These are phyloP conservation scores for Cryptotermes secundus DNA, from an alignment of 1,140 invertebrate species.

Conservation along the genomic window DNA sequence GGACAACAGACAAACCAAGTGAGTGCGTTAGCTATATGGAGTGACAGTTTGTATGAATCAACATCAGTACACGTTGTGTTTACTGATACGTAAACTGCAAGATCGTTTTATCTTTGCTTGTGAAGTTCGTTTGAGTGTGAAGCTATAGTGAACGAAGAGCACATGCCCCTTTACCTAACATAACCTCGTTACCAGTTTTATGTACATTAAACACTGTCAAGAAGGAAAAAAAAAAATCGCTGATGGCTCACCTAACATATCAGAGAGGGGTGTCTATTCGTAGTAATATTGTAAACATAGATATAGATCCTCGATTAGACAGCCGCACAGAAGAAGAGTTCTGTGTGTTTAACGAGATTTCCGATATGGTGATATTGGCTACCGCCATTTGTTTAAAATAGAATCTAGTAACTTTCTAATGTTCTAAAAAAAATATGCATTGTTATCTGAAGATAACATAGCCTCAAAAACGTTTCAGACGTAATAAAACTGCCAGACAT, in stretches of 20 bases:
- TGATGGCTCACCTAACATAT: neutral
- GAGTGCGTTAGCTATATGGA: neutral
- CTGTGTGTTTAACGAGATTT: too few species aligned
- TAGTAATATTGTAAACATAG: too few species aligned
- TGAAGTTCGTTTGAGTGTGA: neutral
- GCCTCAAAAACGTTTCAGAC: too few species aligned
- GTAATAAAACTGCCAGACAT: too few species aligned
- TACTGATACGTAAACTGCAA: neutral
- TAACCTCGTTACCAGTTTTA: neutral
- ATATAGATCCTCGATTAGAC: too few species aligned
- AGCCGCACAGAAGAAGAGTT: too few species aligned
- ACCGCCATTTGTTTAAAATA: too few species aligned
- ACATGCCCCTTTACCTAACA: neutral
- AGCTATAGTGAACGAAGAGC: neutral
- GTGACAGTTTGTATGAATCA: neutral
- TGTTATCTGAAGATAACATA: too few species aligned
- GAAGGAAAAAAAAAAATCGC: neutral
- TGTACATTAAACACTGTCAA: neutral
- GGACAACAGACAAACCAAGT: conserved; percentile 1
- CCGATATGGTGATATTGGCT: too few species aligned
- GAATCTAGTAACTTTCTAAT: too few species aligned
- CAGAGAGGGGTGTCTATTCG: neutral
- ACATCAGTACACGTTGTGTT: neutral
- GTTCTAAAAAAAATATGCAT: too few species aligned
- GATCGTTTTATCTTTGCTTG: conserved; percentile 11